Percentiles rank a stretch among this genome's conserved stretches.
Conservation (phyloP, 2,113 vertebrate species). For the Geococcyx californianus region DNA sequence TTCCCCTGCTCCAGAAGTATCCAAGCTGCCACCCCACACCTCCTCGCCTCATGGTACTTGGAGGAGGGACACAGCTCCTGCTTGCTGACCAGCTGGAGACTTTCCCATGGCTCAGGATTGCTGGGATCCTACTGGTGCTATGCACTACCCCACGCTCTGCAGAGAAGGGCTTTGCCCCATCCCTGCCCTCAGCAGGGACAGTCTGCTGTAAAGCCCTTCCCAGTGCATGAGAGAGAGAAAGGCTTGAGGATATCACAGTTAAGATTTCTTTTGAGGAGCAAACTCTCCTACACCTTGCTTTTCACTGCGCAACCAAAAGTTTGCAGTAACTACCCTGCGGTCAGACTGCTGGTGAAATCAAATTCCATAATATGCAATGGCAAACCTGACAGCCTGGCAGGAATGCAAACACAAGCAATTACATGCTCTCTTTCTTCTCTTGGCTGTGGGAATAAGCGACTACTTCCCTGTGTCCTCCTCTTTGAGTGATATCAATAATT, state of each 20-base stretch:
- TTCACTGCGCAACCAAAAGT: not conserved
- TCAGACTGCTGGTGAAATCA: not conserved
- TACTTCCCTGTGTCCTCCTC: not conserved
- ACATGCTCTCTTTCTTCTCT: not conserved
- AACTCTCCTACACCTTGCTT: not conserved
- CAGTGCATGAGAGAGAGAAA: not conserved
- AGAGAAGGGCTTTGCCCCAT: fast-evolving
- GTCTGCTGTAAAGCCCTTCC: not conserved
- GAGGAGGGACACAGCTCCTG: not conserved
- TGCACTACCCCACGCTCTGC: fast-evolving
- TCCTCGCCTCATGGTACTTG: fast-evolving
- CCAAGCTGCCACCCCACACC: not conserved
- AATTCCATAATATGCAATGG: not conserved
- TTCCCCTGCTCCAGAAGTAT: not conserved
- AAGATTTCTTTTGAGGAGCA: not conserved
- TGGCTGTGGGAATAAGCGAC: not conserved
- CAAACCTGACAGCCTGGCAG: not conserved
- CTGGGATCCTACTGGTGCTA: not conserved
- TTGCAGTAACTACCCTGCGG: not conserved
- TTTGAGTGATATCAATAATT: conserved; percentile 24
- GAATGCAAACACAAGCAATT: not conserved
- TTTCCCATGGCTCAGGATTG: fast-evolving
- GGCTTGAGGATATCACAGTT: not conserved
- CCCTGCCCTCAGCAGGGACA: not conserved
- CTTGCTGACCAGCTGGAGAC: not conserved